Evolutionary conservation across 2,113 vertebrate species (phyloP).

Genomic region (Tachysurus vachellii): DNA sequence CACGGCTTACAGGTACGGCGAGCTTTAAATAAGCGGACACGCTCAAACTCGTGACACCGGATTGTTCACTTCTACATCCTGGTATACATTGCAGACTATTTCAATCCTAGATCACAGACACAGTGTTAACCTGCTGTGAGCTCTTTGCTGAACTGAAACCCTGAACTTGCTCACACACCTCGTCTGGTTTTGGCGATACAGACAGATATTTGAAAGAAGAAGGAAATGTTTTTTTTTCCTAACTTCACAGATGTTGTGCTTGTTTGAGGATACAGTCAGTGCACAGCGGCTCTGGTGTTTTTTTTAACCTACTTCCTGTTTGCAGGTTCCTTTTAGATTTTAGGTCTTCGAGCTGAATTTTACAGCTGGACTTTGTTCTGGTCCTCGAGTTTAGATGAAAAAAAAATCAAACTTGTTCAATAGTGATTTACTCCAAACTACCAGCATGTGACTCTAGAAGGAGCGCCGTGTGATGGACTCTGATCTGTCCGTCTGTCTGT

Average conservation of each 20-base stretch:
- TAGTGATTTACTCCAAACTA: neutral
- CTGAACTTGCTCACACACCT: neutral
- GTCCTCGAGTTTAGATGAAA: neutral
- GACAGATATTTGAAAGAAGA: no score
- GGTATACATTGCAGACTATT: neutral
- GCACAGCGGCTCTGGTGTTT: neutral
- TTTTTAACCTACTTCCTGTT: neutral
- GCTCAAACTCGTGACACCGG: neutral
- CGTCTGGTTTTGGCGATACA: neutral
- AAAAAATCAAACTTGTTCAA: neutral
- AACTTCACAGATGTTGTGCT: neutral
- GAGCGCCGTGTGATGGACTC: neutral
- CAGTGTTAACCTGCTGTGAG: neutral
- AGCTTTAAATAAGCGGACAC: neutral
- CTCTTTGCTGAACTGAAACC: neutral
- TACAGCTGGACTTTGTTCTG: neutral
- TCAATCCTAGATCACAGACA: neutral
- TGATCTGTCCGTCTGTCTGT: neutral
- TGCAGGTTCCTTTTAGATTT: neutral
- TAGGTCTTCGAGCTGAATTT: neutral
- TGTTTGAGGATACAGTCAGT: neutral
- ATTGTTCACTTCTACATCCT: neutral
- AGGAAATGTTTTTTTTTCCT: neutral
- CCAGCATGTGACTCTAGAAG: neutral
- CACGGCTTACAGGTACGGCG: conserved; percentile 86